phyloP scores from a whole-genome alignment of 2,888 invertebrate species.

The Odontomyia ornata region DNA sequence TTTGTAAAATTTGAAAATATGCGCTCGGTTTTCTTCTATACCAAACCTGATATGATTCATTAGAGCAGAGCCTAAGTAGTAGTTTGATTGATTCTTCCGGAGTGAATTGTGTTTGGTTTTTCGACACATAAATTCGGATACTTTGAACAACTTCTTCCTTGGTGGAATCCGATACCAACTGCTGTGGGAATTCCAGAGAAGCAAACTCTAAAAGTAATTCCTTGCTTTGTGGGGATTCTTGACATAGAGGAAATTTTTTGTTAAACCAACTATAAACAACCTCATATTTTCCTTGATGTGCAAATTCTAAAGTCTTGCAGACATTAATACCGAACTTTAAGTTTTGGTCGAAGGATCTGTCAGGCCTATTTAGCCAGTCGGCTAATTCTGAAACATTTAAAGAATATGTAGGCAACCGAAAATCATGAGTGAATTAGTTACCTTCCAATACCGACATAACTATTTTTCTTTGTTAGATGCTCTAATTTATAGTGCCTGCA shows the following conservation, averaged over 20 bases:
- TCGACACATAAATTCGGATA: background rate
- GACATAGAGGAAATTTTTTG: slow-evolving; percentile 46
- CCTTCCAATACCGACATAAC: too few species aligned
- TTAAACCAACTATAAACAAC: slow-evolving; percentile 58
- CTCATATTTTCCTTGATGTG: slow-evolving; percentile 59
- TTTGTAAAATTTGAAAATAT: slow-evolving; percentile 53
- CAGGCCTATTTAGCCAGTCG: slow-evolving; percentile 58
- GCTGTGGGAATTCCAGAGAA: slow-evolving; percentile 54
- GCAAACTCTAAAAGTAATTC: slow-evolving; percentile 53
- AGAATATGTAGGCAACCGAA: too few species aligned
- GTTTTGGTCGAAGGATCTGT: slow-evolving; percentile 56
- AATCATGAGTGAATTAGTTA: too few species aligned
- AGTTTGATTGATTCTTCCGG: slow-evolving; percentile 50
- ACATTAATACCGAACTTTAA: slow-evolving; percentile 60
- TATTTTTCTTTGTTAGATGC: too few species aligned
- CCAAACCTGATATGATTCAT: slow-evolving; percentile 58
- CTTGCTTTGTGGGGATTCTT: background rate
- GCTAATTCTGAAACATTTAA: slow-evolving; percentile 57
- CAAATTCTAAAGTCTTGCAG: slow-evolving; percentile 61
- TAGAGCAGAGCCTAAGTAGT: slow-evolving; percentile 53
- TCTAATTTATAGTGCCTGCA: too few species aligned
- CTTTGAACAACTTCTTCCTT: slow-evolving; percentile 54
- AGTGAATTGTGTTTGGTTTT: too few species aligned
- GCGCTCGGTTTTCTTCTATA: slow-evolving; percentile 55
- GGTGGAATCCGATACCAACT: slow-evolving; percentile 46